Conservation (phyloP, 1,140 invertebrate genomes). For the Polypedilum vanderplanki region DNA sequence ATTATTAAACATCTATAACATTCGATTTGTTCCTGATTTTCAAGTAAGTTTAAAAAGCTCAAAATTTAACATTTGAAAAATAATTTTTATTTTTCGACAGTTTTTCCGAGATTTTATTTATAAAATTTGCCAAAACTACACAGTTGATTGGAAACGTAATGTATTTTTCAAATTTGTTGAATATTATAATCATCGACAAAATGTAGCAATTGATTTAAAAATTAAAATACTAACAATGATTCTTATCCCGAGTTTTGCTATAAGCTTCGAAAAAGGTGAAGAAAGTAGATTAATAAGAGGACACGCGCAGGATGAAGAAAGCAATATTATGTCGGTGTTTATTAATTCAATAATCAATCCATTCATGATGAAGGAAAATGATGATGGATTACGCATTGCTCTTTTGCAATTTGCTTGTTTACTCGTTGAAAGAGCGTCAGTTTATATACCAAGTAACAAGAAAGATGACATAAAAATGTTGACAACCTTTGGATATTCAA, state of each 20-base stretch:
- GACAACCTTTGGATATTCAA: slow-evolving; percentile 99
- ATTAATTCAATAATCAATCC: slow-evolving; percentile 87
- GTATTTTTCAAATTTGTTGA: slow-evolving; percentile 95
- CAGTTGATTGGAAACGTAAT: slow-evolving; percentile 88
- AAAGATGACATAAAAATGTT: slow-evolving; percentile 83
- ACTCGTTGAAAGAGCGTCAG: slow-evolving; percentile 87
- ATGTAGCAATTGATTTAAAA: slow-evolving; percentile 77
- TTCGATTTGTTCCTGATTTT: slow-evolving; percentile 83
- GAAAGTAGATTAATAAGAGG: slow-evolving; percentile 82
- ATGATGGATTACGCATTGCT: slow-evolving; percentile 81
- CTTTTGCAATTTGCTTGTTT: slow-evolving; percentile 92
- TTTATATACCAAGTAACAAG: slow-evolving; percentile 94
- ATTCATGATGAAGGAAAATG: slow-evolving; percentile 79
- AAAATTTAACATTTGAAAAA: neutral
- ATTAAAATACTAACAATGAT: slow-evolving; percentile 70
- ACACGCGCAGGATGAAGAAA: slow-evolving; percentile 69
- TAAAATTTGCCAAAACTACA: slow-evolving; percentile 85
- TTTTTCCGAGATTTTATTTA: slow-evolving; percentile 92
- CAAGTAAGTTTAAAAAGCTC: slow-evolving; percentile 46
- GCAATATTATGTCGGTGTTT: slow-evolving; percentile 91
- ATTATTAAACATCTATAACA: slow-evolving; percentile 72
- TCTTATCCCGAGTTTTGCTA: slow-evolving; percentile 87
- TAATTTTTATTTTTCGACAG: slow-evolving; percentile 45
- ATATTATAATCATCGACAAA: slow-evolving; percentile 65
- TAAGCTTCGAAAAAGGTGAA: slow-evolving; percentile 88